These are phyloP conservation scores for Bubo blakistoni DNA, from an alignment of 2,113 vertebrate genomes.

Conservation along the genomic window DNA sequence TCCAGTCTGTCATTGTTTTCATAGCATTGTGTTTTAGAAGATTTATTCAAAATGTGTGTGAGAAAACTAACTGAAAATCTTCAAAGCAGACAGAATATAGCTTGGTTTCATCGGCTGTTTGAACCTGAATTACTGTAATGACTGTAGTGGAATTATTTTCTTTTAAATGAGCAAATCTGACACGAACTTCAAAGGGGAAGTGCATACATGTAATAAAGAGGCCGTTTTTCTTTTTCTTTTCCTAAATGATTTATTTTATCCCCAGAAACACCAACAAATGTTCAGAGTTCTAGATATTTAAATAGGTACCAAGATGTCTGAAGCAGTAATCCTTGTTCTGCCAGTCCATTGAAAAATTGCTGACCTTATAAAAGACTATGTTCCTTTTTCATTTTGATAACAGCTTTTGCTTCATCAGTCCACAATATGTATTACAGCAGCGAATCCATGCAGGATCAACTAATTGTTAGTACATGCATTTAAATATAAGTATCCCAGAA, in stretches of 20 bases:
- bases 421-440: slow-evolving; percentile 13
- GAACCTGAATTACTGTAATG: slow-evolving; percentile 68
- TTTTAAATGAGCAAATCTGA: slow-evolving; percentile 64
- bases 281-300: slow-evolving; percentile 58
- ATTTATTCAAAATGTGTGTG: slow-evolving; percentile 50
- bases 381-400: slow-evolving; percentile 47
- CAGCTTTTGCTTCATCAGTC: slow-evolving; percentile 38
- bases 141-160: slow-evolving; percentile 68
- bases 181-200: slow-evolving; percentile 51
- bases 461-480: slow-evolving; percentile 36
- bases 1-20: background rate
- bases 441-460: slow-evolving; percentile 11
- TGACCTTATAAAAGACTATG: slow-evolving; percentile 45
- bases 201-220: slow-evolving; percentile 63
- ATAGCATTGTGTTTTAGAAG: slow-evolving; percentile 34
- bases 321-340: slow-evolving; percentile 52
- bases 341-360: slow-evolving; percentile 36
- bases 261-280: slow-evolving; percentile 48
- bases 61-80: slow-evolving; percentile 51
- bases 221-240: slow-evolving; percentile 5
- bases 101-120: slow-evolving; percentile 55
- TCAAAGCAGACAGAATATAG: slow-evolving; percentile 57
- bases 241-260: slow-evolving; percentile 66
- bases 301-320: slow-evolving; percentile 42
- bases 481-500: slow-evolving; percentile 11